Base-by-base conservation (phyloP, 2,888 invertebrate genomes). In the Oscheius sp. region DNA sequence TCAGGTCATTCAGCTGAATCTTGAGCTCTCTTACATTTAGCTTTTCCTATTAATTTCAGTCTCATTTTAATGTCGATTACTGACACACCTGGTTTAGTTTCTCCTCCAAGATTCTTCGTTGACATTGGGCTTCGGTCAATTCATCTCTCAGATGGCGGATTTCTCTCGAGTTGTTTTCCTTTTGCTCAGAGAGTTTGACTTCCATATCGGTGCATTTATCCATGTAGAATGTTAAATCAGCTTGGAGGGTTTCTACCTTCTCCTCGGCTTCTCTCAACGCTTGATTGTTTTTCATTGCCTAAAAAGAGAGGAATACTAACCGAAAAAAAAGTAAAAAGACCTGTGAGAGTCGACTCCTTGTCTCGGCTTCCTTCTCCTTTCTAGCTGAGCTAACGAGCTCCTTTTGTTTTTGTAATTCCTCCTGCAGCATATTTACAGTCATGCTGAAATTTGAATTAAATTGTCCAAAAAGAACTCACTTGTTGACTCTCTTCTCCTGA, bases 371-470 rank as follows among this genome's bases (percentile, higher is more conserved):
- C 8, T 33, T 37, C n/a, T 65, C 65, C 23, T 52, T 34, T 39
- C 42, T 52, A 6, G 53, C 27, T 15, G 52, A 42, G 4, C 53
- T 37, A 12, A 52, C 34, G 4, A 37, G 39, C 25, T 53, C 42
- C 39, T 65, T 25, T 17, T 52, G 31, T 6, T 45, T 42, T 20
- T 67, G 20, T 10, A 67, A 17, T 48, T 67, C 57, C 6, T 57
- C 17, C 34, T 27, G n/a, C 48, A 57, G 31, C 39, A 67, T 45
- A 5, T 42, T 27, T 10, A 58, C 34, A 23, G 57, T 58, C 23
- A 57, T 12, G 23, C 67, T 67, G 34, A 27, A 53, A 53, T 23
- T 25, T 15, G 10, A 64, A 48, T 15, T 8, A 25, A 27, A 23
- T 17, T 12, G n/a, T n/a, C n/a, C n/a, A n/a, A n/a, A n/a, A 20